A percentile compares a stretch with the other conserved stretches of the same genome.
These are phyloP conservation scores for Agapornis roseicollis DNA, from an alignment of 2,113 vertebrate genomes.

Conservation along the genomic window DNA sequence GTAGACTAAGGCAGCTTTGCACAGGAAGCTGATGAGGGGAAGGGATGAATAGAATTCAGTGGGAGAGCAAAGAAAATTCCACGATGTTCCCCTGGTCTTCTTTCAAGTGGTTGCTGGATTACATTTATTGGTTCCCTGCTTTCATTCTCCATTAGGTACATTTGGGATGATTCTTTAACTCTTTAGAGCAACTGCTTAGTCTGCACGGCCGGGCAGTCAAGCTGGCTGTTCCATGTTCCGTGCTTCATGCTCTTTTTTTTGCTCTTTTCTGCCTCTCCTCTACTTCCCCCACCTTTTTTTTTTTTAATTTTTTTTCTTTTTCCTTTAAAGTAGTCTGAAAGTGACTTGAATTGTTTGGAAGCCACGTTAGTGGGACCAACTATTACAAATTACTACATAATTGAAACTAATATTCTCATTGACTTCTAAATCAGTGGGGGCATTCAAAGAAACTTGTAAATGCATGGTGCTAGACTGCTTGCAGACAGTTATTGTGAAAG, in stretches of 20 bases:
- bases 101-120: not conserved
- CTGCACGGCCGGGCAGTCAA: not conserved
- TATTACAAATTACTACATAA: not conserved
- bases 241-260: not conserved
- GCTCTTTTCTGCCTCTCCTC: not conserved
- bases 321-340: not conserved
- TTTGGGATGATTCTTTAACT: not conserved
- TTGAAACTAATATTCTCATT: not conserved
- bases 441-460: not conserved
- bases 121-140: not conserved
- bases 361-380: not conserved
- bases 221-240: not conserved
- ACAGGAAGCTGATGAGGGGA: not conserved
- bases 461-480: not conserved
- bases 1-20: not conserved
- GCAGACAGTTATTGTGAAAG: not conserved
- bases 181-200: not conserved
- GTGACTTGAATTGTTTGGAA: not conserved
- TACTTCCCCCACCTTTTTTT: not conserved
- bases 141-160: not conserved
- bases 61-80: not conserved
- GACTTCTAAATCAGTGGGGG: fast-evolving
- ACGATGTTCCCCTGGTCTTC: not conserved
- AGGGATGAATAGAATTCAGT: not conserved
- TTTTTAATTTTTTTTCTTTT: not conserved